Base-by-base conservation (phyloP, 2,888 invertebrate species). In the Alsophila aescularia region DNA sequence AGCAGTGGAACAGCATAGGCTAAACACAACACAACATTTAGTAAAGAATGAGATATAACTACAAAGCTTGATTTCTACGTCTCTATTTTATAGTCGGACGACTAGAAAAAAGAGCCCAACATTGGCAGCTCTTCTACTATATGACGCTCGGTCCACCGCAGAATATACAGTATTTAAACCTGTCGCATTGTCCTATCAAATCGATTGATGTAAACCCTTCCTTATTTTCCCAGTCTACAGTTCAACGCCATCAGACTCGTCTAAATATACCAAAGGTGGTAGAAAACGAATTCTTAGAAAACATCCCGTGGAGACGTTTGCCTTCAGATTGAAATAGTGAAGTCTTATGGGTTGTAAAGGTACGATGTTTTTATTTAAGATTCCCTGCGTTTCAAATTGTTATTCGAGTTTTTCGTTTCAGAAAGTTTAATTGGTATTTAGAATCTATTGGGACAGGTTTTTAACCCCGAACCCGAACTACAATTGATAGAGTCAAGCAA, bases 241-340 rank as follows among this genome's bases (percentile, higher is more conserved):
- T 79, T 80, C 79, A 81, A 79, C 64, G 80, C 79, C 81, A 84
- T 85, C 83, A 80, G 58, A 66, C 75, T 42, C 14, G 31, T 42
- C 73, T 76, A 79, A 81, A 81, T 81, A 70, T 54, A 67, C 65
- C 68, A 67, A 73, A 69, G 62, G 67, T 67, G 47, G 58, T 52
- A 48, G 52, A 63, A 63, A 65, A 55, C 31, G 67, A 70, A 75
- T 76, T 73, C 69, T 72, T 67, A 62, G 72, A 77, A 77, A 73
- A 72, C 66, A 65, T 18, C 37, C 42, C 24, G 24, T 24, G 8
- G 24, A 31, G 29, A 45, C 14, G 42, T 42, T 48, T 15, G 60
- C 61, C 63, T 70, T 58, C 48, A 68, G 14, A 48, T 53, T 45
- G 44, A 35, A 41, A 41, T 39, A 21, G 39, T 13, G 39, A 24